A percentile compares a stretch with the other conserved stretches of the same genome.
Conservation (phyloP, 2,888 invertebrate genomes). For the Parnassius smintheus region DNA sequence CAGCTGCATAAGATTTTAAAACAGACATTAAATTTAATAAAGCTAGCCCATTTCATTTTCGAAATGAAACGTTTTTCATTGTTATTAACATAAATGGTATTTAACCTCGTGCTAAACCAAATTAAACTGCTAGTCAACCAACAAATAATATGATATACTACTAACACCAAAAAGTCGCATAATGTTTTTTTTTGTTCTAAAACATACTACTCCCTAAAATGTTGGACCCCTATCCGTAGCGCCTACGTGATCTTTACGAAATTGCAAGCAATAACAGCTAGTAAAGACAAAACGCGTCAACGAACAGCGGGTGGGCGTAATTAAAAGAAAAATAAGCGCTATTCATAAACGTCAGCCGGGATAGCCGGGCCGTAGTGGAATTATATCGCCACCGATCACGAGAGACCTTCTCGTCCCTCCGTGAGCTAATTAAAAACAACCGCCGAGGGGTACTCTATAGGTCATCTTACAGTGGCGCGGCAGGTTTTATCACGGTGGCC, state of each 20-base stretch:
- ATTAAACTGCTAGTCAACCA: neutral
- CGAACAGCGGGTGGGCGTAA: slow-evolving; percentile 62
- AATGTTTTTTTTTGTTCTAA: too few relatives aligned
- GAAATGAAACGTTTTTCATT: too few relatives aligned
- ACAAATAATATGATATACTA: too few relatives aligned
- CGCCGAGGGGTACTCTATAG: slow-evolving; percentile 32
- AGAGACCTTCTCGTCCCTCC: slow-evolving; percentile 42
- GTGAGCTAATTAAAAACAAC: slow-evolving; percentile 31
- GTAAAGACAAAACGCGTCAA: slow-evolving; percentile 52
- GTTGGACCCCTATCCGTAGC: neutral
- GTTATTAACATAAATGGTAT: too few relatives aligned
- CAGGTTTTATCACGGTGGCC: slow-evolving; percentile 64
- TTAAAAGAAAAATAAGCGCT: slow-evolving; percentile 80
- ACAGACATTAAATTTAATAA: too few relatives aligned
- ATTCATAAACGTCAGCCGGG: slow-evolving; percentile 75
- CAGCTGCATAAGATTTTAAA: too few relatives aligned
- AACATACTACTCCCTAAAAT: too few relatives aligned
- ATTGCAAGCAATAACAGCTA: slow-evolving; percentile 17
- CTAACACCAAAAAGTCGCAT: too few relatives aligned
- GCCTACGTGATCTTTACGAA: slow-evolving; percentile 8
- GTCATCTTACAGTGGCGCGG: slow-evolving; percentile 48
- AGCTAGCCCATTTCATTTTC: too few relatives aligned
- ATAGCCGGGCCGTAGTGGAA: slow-evolving; percentile 62
- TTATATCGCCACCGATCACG: slow-evolving; percentile 56
- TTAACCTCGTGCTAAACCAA: too few relatives aligned